Base-by-base conservation (phyloP, 2,113 vertebrate species). In the Serilophus lunatus region DNA sequence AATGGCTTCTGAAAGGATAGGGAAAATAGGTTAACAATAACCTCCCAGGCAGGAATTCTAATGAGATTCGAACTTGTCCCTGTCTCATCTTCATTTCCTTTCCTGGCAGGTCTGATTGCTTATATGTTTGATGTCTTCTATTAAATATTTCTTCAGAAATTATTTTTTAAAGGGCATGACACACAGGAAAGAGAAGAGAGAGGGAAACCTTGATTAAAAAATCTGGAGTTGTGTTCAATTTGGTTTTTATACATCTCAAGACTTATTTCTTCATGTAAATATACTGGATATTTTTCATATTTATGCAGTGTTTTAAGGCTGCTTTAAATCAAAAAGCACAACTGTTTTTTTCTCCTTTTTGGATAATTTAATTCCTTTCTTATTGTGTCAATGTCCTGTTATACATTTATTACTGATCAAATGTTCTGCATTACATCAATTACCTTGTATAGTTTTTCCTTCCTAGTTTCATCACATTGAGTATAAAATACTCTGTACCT, bases 11-110 rank as follows among this genome's bases (percentile, higher is more conserved):
- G 75, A 95, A 95, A 80, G 78, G 40, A 91, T 47, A 76, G 38
- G 42, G 38, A 82, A 94, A 95, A 94, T 95, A 94, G 93, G 94
- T 86, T 96, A 95, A 91, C 71, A 94, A 50, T 74, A 93, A 94
- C 66, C 89, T 95, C 76, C 82, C 51, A 95, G 87, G 94, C 87
- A 97, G 64, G 75, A 93, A 95, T 93, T 80, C 42, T 95, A 94
- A 96, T 93, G 78, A 91, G 74, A 95, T 93, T 94, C 91, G 69
- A 51, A 80, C 66, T 87, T 92, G 61, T 87, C 70, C 53, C 59
- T 40, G 50, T 74, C 87, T 95, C 70, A 63, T 86, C 75, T 76
- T 95, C 35, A 91, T 96, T 95, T 91, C 71, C 26, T 88, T 89
- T 90, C 54, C 82, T 95, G 87, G 85, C 89, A 96, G 78, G 78